Base-by-base conservation (phyloP, 1,140 invertebrate genomes). In the Galendromus occidentalis region DNA sequence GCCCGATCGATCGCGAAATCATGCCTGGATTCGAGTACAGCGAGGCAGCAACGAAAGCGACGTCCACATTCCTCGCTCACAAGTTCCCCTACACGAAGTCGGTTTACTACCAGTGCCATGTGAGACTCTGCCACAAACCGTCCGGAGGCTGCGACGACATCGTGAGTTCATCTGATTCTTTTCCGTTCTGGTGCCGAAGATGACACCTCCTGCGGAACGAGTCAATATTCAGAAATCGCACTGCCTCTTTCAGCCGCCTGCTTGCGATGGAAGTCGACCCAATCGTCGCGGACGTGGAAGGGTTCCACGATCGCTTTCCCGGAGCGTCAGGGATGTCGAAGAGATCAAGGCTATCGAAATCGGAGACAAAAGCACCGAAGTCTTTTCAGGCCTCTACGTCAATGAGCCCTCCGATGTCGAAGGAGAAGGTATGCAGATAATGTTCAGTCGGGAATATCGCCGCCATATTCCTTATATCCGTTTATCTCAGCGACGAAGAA, bases 71-170 rank as follows among this genome's bases (percentile, higher is more conserved):
- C 76, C 87, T 88, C 63, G 89, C 90, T 5, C 89, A 92, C 78
- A 92, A 91, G 76, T 93, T 93, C 74, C 89, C 90, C 0, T 92
- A 91, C 76, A 91, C 87, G 5, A 83, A 87, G 5, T 89, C 87
- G 30, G 88, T 92, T 1, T 93, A 92, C 73, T 93, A 92, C 74
- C 87, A 91, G 68, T 92, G 90, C 76, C 88, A 88, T 71, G 87
- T 93, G 2, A 84, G 84, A 68, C 77, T 93, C 45, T 92, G 90
- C 71, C 71, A 80, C 12, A 84, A 82, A 71, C 76, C 80, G 66
- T 79, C 74, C 64, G 78, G 78, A 33, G 82, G 80, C 67, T 84
- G 82, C 72, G 78, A 77, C 67, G 77, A 80, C 71, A 79, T 81
- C 76, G 82, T 84, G 74, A 78, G 76, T 73, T 28, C 28, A 22